Evolutionary conservation across 1,140 invertebrate genomes (phyloP).

Genomic region (Drosophila pseudoananassae): DNA sequence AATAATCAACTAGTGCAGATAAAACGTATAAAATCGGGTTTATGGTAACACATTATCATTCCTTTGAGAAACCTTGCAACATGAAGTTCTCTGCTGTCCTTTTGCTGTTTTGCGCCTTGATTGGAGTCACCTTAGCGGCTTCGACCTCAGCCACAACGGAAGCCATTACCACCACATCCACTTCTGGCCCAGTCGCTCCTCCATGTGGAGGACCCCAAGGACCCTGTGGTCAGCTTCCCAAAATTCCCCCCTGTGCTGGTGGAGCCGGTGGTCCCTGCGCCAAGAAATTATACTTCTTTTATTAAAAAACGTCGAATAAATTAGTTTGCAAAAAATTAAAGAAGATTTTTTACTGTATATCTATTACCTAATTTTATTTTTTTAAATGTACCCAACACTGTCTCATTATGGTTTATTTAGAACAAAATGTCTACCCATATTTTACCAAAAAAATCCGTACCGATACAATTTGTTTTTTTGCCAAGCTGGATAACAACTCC

Average conservation of each 20-base stretch:
- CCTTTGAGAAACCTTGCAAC: not conserved
- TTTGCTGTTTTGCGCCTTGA: not conserved
- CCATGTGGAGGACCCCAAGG: conserved; percentile 5
- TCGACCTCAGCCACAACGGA: not conserved
- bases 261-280: not conserved
- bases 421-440: no score
- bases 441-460: no score
- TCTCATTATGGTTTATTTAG: no score
- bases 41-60: not conserved
- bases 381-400: no score
- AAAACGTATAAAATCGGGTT: not conserved
- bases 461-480: no score
- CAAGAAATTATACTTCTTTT: conserved; percentile 17
- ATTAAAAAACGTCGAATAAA: not conserved
- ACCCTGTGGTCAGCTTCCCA: not conserved
- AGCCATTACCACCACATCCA: not conserved
- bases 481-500: no score
- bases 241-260: not conserved
- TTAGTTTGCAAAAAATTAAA: not conserved
- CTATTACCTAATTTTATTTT: no score
- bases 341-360: no score
- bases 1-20: not conserved
- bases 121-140: not conserved
- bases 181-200: not conserved
- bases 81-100: not conserved